phyloP scores from a whole-genome alignment of 2,113 vertebrate species.

The Taxidea taxus region DNA sequence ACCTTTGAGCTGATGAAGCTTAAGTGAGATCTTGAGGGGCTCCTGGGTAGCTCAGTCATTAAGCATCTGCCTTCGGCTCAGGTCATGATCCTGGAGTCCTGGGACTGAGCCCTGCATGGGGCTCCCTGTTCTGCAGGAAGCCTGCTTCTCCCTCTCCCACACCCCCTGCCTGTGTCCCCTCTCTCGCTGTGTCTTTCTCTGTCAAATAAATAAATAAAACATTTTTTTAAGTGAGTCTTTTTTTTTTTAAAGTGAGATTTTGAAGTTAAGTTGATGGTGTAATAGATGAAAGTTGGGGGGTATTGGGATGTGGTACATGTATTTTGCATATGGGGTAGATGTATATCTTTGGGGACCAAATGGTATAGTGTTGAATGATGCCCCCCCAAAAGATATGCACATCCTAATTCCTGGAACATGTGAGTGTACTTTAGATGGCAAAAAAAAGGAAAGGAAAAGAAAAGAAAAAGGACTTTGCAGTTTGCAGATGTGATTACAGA shows the following conservation, averaged over 20 bases:
- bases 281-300: not conserved
- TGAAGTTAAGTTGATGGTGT: not conserved
- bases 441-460: not conserved
- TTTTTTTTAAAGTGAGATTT: not conserved
- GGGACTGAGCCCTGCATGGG: too few species aligned
- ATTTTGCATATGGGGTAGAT: not conserved
- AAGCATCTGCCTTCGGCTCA: too few species aligned
- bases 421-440: not conserved
- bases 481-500: not conserved
- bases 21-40: not conserved
- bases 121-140: too few species aligned
- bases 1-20: not conserved
- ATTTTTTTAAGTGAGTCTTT: too few species aligned
- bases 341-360: not conserved
- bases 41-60: too few species aligned
- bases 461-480: not conserved
- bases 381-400: not conserved
- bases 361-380: not conserved
- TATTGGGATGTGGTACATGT: not conserved
- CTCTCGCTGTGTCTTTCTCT: too few species aligned
- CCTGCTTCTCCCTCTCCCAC: too few species aligned
- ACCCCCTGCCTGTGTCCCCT: too few species aligned
- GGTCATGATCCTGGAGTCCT: too few species aligned
- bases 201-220: too few species aligned
- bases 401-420: not conserved